Evolutionary conservation across 2,888 invertebrate genomes (phyloP).

Genomic region (Tetramorium bicarinatum): DNA sequence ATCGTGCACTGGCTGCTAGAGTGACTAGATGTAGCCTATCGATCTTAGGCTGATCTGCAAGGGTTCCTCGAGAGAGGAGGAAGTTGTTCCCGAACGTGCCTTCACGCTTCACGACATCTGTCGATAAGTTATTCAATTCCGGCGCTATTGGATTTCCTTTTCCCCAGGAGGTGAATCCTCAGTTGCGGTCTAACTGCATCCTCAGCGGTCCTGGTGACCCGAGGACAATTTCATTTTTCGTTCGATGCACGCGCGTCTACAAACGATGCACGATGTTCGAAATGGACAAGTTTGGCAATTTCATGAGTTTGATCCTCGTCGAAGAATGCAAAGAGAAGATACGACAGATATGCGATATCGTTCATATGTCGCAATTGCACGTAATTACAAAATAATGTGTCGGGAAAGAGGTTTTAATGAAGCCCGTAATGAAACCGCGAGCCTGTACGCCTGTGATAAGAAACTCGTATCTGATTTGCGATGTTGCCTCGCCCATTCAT

Average conservation of each 20-base stretch:
- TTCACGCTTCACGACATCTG: slow-evolving; percentile 74
- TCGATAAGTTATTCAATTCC: slow-evolving; percentile 78
- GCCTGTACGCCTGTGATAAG: slow-evolving; percentile 65
- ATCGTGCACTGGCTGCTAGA: slow-evolving; percentile 39
- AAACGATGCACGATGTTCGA: not conserved
- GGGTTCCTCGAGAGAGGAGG: slow-evolving; percentile 63
- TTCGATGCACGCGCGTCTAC: not conserved
- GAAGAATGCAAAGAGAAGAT: not conserved
- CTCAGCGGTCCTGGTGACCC: not conserved
- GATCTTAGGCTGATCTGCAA: slow-evolving; percentile 63
- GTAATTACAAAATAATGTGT: not conserved
- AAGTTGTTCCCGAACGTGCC: slow-evolving; percentile 74
- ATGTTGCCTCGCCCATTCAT: slow-evolving; percentile 64
- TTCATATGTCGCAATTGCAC: not conserved
- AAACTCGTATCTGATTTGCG: slow-evolving; percentile 65
- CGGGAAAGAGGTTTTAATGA: not conserved
- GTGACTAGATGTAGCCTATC: slow-evolving; percentile 60
- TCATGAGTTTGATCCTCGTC: not conserved
- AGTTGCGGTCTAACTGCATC: slow-evolving; percentile 61
- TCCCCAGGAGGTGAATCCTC: slow-evolving; percentile 56
- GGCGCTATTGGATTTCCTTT: slow-evolving; percentile 71
- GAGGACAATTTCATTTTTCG: slow-evolving; percentile 25
- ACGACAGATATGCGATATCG: not conserved
- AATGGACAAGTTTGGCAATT: not conserved
- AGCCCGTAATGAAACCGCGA: slow-evolving; percentile 2